Conservation (phyloP, 2,113 vertebrate species). For the Heptranchias perlo region DNA sequence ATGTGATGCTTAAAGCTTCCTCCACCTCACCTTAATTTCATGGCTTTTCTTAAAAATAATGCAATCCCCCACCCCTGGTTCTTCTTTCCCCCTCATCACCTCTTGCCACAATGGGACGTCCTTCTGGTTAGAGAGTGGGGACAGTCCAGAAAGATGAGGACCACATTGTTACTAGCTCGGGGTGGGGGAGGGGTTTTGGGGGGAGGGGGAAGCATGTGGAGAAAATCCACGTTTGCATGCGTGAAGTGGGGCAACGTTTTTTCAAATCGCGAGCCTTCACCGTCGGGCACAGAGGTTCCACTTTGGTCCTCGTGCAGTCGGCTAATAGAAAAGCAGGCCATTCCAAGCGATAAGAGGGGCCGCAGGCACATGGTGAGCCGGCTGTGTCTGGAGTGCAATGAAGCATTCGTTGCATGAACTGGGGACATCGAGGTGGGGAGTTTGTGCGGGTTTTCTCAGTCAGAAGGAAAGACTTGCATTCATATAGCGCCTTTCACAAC, state of each 20-base stretch:
- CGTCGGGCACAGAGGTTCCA: background rate
- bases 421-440: too few relatives aligned
- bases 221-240: background rate
- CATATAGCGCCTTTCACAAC: background rate
- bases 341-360: background rate
- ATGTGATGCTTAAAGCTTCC: too few relatives aligned
- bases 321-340: background rate
- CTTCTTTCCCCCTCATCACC: background rate
- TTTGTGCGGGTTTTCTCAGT: background rate
- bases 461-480: background rate
- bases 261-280: background rate
- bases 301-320: background rate
- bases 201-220: background rate
- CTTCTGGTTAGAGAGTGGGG: background rate
- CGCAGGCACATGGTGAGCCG: background rate
- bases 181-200: background rate
- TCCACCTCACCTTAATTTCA: too few relatives aligned
- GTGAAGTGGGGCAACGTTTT: background rate
- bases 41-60: too few relatives aligned
- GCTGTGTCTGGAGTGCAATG: background rate
- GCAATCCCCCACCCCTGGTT: background rate
- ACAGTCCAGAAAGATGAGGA: background rate
- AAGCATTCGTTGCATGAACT: background rate
- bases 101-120: background rate
- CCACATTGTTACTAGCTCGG: background rate